phyloP scores from a whole-genome alignment of 2,797 vertebrate genomes.

The Sebastes vulpes region DNA sequence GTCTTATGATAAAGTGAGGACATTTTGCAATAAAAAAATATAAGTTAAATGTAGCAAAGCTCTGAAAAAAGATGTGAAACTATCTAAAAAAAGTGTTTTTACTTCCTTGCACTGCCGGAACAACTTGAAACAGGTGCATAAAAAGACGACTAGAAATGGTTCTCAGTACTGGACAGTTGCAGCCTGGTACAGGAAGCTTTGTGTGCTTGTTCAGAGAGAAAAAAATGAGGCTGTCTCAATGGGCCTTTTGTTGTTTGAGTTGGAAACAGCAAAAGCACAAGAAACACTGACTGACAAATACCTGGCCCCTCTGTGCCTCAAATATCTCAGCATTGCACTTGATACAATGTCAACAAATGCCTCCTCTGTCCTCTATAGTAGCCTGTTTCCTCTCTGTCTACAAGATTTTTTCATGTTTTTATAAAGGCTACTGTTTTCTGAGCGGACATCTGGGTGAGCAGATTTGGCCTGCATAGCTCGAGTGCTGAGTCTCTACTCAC shows the following conservation, averaged over 20 bases:
- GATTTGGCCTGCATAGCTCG: slow-evolving; percentile 50
- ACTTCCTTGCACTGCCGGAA: neutral
- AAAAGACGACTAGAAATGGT: slow-evolving; percentile 28
- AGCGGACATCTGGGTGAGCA: slow-evolving; percentile 72
- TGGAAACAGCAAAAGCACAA: slow-evolving; percentile 81
- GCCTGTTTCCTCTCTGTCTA: slow-evolving; percentile 66
- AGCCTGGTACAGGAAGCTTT: slow-evolving; percentile 80
- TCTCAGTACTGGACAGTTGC: slow-evolving; percentile 62
- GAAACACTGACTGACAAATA: slow-evolving; percentile 85
- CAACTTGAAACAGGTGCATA: slow-evolving; percentile 73
- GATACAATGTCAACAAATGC: slow-evolving; percentile 84
- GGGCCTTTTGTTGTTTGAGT: slow-evolving; percentile 85
- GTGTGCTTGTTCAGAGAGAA: slow-evolving; percentile 66
- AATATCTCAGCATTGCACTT: slow-evolving; percentile 81
- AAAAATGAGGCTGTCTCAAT: slow-evolving; percentile 73
- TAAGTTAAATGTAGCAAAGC: neutral
- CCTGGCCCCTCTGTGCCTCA: slow-evolving; percentile 82
- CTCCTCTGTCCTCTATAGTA: slow-evolving; percentile 79
- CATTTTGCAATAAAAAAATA: neutral
- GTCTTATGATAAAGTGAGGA: neutral
- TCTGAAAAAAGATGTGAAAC: slow-evolving; percentile 5
- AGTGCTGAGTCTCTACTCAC: slow-evolving; percentile 21
- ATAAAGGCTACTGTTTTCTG: slow-evolving; percentile 77
- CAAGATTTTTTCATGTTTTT: slow-evolving; percentile 67
- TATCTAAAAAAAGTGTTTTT: slow-evolving; percentile 13